Evolutionary conservation across 2,113 vertebrate species (phyloP), one percentile per base, ranked within the genome.

Genomic region (Callorhinus ursinus): DNA sequence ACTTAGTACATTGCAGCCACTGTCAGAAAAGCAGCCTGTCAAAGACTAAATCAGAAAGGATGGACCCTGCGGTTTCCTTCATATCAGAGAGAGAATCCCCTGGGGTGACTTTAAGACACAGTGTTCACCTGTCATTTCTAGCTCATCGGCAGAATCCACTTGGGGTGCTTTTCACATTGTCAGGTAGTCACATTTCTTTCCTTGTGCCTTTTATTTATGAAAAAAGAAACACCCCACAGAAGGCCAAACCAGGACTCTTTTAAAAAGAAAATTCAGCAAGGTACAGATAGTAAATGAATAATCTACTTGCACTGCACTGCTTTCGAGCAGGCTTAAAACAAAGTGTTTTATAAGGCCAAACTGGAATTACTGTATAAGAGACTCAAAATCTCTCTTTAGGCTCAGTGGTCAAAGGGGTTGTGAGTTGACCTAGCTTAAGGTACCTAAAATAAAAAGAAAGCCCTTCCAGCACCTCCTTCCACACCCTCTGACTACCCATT

Each of bases 11-110:
- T 85, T 95, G 76, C 61, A 83, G 85, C 39, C 87, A 79, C 83
- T 96, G 92, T 93, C 88, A 98, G 95, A 98, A 93, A 97, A 82
- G 51, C 89, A 95, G 65, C 59, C 90, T 98, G 90, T 98, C 95
- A 98, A 95, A 97, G n/a, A 79, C 51, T 97, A 91, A 98, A 97
- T 98, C 82, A 95, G 81, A 98, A 92, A 94, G 69, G 1, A 81
- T 88, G 94, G 95, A 96, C 97, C 96, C 97, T 97, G 96, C 96
- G 98, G 97, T 83, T 98, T 96, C 71, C 90, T 81, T 97, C 92
- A 87, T 83, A 98, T 97, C 88, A 97, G 80, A 96, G 49, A 94
- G 55, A 92, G 63, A 94, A 88, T 98, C 76, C 94, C 96, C 97
- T 92, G n/a, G 65, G 86, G 96, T 97, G 92, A 93, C 63, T 98